Evolutionary conservation across 2,113 vertebrate genomes (phyloP).

Genomic region (Silurus asotus): DNA sequence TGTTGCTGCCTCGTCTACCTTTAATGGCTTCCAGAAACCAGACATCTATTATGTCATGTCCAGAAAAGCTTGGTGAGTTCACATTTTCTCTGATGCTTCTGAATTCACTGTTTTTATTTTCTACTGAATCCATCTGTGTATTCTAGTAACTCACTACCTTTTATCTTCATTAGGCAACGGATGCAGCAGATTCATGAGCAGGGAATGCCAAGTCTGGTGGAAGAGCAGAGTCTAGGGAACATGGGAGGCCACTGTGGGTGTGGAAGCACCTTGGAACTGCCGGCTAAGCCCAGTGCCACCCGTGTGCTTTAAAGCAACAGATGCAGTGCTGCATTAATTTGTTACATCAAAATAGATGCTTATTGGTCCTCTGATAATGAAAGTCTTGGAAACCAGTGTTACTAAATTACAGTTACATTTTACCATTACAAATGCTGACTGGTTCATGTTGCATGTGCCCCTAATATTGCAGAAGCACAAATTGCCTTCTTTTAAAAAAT

Average conservation of each 20-base stretch:
- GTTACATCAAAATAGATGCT: not conserved
- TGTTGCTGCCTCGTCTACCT: slow-evolving; percentile 92
- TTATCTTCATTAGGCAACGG: slow-evolving; percentile 76
- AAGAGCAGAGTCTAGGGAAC: slow-evolving; percentile 71
- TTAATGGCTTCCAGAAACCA: slow-evolving; percentile 95
- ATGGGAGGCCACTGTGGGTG: slow-evolving; percentile 82
- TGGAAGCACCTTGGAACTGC: slow-evolving; percentile 83
- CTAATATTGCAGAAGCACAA: slow-evolving; percentile 21
- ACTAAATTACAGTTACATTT: slow-evolving; percentile 2
- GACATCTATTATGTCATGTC: slow-evolving; percentile 90
- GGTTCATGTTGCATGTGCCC: slow-evolving; percentile 3
- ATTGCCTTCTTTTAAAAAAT: not conserved
- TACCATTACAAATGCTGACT: not conserved
- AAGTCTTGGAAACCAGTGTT: not conserved
- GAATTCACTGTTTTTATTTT: not conserved
- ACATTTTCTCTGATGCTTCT: not conserved
- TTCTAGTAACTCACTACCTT: not conserved
- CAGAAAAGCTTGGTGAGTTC: slow-evolving; percentile 84
- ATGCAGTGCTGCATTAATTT: not conserved
- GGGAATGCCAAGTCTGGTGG: slow-evolving; percentile 71
- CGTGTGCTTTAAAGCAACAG: slow-evolving; percentile 72
- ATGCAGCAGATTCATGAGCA: slow-evolving; percentile 82
- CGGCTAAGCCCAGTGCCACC: slow-evolving; percentile 77
- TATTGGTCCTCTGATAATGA: not conserved
- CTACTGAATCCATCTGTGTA: not conserved